These are phyloP conservation scores for Chondrilla cf. caribensis DNA, from an alignment of 37 sponge, comb jelly and placozoan genomes.

Conservation along the genomic window DNA sequence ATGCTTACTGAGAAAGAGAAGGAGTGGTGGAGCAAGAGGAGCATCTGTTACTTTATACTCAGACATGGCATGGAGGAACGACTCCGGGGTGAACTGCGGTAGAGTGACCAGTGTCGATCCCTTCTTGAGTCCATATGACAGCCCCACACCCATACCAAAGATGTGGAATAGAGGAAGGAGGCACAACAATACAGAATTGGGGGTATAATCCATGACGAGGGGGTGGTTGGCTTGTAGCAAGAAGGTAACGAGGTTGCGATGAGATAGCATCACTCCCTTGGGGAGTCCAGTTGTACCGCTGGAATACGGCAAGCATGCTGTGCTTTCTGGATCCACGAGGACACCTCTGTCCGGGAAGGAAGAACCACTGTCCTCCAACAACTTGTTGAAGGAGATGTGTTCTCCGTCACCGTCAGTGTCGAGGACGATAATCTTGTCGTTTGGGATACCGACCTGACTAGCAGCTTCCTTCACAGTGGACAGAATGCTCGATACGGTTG, in stretches of 20 bases:
- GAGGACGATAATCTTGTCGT: conserved; percentile 44
- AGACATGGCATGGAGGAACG: conserved; percentile 58
- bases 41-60: conserved; percentile 39
- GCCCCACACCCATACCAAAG: conserved; percentile 63
- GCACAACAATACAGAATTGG: conserved; percentile 11
- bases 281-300: conserved; percentile 93
- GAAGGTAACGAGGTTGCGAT: conserved; percentile 63
- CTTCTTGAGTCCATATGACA: conserved; percentile 36
- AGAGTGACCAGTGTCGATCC: conserved; percentile 57
- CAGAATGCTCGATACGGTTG: conserved; percentile 49
- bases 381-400: conserved; percentile 28
- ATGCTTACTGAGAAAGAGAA: conserved; percentile 82
- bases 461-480: conserved; percentile 48
- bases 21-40: conserved; percentile 74
- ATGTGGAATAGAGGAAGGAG: conserved; percentile 84
- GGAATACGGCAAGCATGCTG: conserved; percentile 72
- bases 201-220: conserved; percentile 1
- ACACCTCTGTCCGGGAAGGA: conserved; percentile 12
- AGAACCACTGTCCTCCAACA: conserved; percentile 54
- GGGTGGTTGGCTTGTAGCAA: conserved; percentile 43
- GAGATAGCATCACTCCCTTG: conserved; percentile 89
- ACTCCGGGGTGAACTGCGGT: conserved; percentile 70
- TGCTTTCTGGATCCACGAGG: conserved; percentile 40
- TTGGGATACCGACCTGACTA: neutral
- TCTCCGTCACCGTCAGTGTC: conserved; percentile 2